Conservation (phyloP, 2,888 invertebrate genomes). For the Allacma fusca region DNA sequence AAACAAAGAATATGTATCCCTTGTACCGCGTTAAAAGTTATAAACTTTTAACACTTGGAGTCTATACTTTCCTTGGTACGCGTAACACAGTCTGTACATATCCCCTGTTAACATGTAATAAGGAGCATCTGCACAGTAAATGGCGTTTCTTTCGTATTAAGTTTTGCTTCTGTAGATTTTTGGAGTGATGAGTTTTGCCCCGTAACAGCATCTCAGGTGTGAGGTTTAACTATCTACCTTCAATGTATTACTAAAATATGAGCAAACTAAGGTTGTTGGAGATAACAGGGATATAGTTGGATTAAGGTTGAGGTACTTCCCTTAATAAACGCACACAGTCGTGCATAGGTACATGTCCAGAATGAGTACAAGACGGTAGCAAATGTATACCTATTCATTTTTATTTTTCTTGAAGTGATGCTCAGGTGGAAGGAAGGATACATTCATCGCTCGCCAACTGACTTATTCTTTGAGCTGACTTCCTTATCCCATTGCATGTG, state of each 20-base stretch:
- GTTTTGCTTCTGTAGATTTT: no score
- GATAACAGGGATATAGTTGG: background rate
- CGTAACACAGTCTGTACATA: no score
- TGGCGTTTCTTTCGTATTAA: no score
- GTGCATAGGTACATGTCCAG: background rate
- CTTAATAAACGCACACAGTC: slow-evolving; percentile 3
- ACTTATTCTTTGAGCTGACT: slow-evolving; percentile 34
- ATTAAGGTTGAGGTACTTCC: background rate
- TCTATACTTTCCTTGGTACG: no score
- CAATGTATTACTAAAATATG: background rate
- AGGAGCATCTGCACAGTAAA: no score
- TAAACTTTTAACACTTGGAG: background rate
- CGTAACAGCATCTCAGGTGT: background rate
- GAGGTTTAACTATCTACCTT: background rate
- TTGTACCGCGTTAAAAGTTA: background rate
- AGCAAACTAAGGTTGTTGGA: background rate
- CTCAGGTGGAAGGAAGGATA: slow-evolving; percentile 43
- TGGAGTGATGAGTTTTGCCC: no score
- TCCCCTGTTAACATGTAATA: no score
- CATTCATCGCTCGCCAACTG: slow-evolving; percentile 40
- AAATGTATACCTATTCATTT: slow-evolving; percentile 25
- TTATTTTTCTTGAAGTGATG: slow-evolving; percentile 15
- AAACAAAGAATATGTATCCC: background rate
- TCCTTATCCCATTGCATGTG: slow-evolving; percentile 30
- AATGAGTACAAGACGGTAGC: slow-evolving; percentile 22